Percentiles rank a stretch among this genome's conserved stretches.
Evolutionary conservation across 2,888 invertebrate species (phyloP).

Genomic region (Junonia oenone): DNA sequence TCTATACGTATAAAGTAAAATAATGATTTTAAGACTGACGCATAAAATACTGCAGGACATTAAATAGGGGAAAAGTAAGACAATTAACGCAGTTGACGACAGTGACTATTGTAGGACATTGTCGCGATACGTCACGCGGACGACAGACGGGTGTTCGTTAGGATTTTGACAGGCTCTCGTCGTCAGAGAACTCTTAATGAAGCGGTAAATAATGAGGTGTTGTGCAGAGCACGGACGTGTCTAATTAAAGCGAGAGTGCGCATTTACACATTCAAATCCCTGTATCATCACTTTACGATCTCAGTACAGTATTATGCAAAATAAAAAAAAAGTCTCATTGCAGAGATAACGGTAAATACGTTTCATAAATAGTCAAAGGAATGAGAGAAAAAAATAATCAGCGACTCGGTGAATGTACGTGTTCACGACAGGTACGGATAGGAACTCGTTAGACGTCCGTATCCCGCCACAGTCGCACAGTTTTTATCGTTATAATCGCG

Average conservation of each 20-base stretch:
- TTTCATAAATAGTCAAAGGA: conserved; percentile 40
- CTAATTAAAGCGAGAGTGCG: conserved; percentile 66
- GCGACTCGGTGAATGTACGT: conserved; percentile 29
- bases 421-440: conserved; percentile 45
- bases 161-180: conserved; percentile 72
- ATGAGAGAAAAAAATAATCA: conserved; percentile 41
- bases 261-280: conserved; percentile 44
- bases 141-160: conserved; percentile 57
- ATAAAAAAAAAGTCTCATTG: conserved; percentile 23
- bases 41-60: background rate
- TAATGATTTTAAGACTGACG: background rate
- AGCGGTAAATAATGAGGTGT: conserved; percentile 78
- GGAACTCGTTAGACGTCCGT: conserved; percentile 53
- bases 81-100: conserved; percentile 71
- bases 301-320: conserved; percentile 46
- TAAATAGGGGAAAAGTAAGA: conserved; percentile 46
- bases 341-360: conserved; percentile 40
- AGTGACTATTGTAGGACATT: conserved; percentile 71
- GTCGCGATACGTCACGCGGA: conserved; percentile 67
- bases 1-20: background rate
- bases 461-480: conserved; percentile 49
- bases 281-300: conserved; percentile 38
- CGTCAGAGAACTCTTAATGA: conserved; percentile 75
- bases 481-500: conserved; percentile 64
- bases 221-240: conserved; percentile 60